Percentiles rank a stretch among this genome's conserved stretches.
phyloP scores from a whole-genome alignment of 2,797 vertebrate genomes.

The Sternotherus odoratus region DNA sequence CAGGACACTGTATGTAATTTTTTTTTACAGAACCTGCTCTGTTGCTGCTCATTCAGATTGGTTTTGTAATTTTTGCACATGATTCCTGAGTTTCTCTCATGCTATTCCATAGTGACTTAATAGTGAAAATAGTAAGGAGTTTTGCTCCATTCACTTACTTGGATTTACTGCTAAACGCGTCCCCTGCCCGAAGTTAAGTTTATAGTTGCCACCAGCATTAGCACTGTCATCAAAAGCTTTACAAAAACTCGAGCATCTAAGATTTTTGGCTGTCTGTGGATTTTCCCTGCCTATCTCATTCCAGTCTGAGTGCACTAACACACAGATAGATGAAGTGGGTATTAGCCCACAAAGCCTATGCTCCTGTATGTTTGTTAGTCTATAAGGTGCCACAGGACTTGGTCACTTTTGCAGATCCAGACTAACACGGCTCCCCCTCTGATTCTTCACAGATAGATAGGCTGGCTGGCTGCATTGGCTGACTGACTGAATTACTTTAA shows the following conservation, averaged over 20 bases:
- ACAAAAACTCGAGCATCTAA: constrained; percentile 47
- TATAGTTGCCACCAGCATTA: fast-evolving
- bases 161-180: constrained; percentile 50
- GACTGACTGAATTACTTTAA: not conserved
- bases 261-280: not conserved
- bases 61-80: not conserved
- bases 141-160: constrained; percentile 53
- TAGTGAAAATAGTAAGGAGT: not conserved
- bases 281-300: not conserved
- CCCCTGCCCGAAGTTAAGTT: constrained; percentile 58
- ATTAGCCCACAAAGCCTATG: too few species aligned
- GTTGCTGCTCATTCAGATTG: not conserved
- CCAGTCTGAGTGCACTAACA: not conserved
- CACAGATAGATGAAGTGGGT: not conserved
- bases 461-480: not conserved
- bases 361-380: too few species aligned
- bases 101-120: not conserved
- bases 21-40: not conserved
- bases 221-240: constrained; percentile 48
- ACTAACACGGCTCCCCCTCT: too few species aligned
- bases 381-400: too few species aligned
- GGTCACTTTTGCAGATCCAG: too few species aligned
- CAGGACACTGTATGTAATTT: not conserved
- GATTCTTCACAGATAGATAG: not conserved
- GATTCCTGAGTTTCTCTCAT: not conserved